Evolutionary conservation across 2,113 vertebrate genomes (phyloP), one percentile per base, ranked within the genome.

Genomic region (Rousettus leschenaultii): DNA sequence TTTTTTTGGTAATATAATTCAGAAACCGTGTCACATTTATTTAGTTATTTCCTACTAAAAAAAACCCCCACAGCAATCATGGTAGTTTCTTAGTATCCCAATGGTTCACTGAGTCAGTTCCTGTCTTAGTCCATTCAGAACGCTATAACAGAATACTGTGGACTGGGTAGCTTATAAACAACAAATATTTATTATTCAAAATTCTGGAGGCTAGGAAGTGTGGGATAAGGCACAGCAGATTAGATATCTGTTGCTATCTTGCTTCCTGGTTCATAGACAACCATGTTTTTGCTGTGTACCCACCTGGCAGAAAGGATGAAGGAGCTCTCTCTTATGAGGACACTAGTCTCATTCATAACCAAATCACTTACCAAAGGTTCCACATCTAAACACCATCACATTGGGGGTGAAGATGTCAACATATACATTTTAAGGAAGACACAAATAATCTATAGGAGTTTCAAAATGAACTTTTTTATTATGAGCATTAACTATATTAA

Each of bases 1-100:
- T 95, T 59, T 97, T 33, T 85, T 96, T 59, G 61, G 55, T 83
- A 91, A 78, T 78, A 85, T 53, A 89, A 93, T 96, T 91, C 43
- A 95, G 53, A 74, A 84, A 85, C 3, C 19, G 65, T 79, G 33
- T 82, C 28, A 70, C 9, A 59, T 86, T 57, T 53, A 84, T 79
- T 95, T 66, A 70, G 82, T 73, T 86, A 66, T 84, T 38, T 43
- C n/a, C 16, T 71, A 24, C 21, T 95, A 4, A 66, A 68, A 35
- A 90, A 66, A 43, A 43, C 5, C 4, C 3, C 6, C 66, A 75
- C 30, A 91, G 14, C 33, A 65, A 61, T 86, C 66, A 59, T 71
- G 71, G n/a, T 74, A 45, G 43, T 85, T 84, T 73, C 45, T 94
- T 77, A 89, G 9, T 35, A 78, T 94, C 7, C 71, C 74, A 90